Evolutionary conservation across 35 echinoderm and acorn worm species (phyloP), one percentile per base, ranked within the genome.

Genomic region (Lytechinus pictus): DNA sequence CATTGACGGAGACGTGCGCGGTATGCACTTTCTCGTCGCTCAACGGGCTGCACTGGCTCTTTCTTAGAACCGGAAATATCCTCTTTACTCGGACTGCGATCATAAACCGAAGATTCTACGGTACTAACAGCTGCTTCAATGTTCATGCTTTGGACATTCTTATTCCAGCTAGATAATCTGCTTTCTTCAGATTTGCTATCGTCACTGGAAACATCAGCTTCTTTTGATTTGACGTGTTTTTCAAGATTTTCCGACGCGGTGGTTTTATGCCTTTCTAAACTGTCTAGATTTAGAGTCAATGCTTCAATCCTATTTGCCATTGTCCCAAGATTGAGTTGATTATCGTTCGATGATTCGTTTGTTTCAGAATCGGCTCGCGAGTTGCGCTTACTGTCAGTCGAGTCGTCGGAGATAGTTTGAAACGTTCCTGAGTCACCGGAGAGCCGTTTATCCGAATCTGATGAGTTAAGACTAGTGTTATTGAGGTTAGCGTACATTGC

Each of bases 71-170:
- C 52, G 13, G 52, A 55, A 24, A 0, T 24, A 12, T 95, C 95
- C 13, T 53, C 86, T 52, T 87, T 95, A 86, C 54, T 87, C 27
- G 51, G 55, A 53, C 88, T 92, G 55, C 96, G 86, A 72, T 94
- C 94, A 89, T 54, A 86, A 11, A 96, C 52, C 28, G 94, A 89
- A 55, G 96, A 95, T 90, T 95, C 96, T 16, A 96, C 96, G 29
- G 96, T 92, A 27, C 91, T 89, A 52, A 96, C 94, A 55, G 96
- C 96, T 53, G 96, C 96, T 95, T 86, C 94, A 72, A 96, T 94
- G 94, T 96, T 94, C 28, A 96, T 55, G 10, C 52, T 57, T 94
- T 96, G 94, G 87, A 96, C 71, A 79, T 95, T 89, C 61, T 66
- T 95, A 28, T 96, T 91, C 96, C 96, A 96, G 27, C 61, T 54